phyloP scores from a whole-genome alignment of 2,113 vertebrate genomes.

The Hydropotes inermis region DNA sequence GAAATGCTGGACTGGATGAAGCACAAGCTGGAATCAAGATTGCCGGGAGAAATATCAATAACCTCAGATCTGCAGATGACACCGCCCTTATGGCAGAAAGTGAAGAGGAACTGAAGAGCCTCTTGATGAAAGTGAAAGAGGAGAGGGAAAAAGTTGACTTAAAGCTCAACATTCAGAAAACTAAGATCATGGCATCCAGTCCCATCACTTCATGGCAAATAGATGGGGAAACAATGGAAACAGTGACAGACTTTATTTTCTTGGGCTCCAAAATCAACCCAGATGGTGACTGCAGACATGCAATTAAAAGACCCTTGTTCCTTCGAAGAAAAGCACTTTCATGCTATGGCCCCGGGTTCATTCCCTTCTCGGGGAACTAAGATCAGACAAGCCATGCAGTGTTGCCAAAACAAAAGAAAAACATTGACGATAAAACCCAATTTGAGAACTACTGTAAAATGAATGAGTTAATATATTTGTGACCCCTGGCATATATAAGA shows the following conservation, averaged over 20 bases:
- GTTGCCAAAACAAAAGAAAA: neutral
- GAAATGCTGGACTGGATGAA: neutral
- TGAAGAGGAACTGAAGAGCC: neutral
- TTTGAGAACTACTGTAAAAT: neutral
- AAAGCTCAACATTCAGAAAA: neutral
- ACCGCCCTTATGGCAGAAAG: neutral
- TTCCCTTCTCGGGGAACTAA: neutral
- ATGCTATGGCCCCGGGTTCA: neutral
- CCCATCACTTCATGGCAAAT: neutral
- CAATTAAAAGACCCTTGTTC: neutral
- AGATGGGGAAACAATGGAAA: neutral
- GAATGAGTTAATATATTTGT: neutral
- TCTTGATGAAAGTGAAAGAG: neutral
- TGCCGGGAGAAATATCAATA: fast-evolving
- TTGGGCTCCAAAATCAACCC: neutral
- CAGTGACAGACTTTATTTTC: neutral
- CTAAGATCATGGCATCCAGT: neutral
- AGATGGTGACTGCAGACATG: neutral
- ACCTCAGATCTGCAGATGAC: neutral
- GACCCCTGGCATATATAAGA: neutral
- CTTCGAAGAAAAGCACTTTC: neutral
- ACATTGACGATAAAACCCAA: neutral
- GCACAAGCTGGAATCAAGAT: neutral
- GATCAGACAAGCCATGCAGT: neutral
- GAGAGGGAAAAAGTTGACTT: neutral